Percentiles rank a stretch among this genome's conserved stretches.
Conservation (phyloP, 2,113 vertebrate species). For the Otis tarda region DNA sequence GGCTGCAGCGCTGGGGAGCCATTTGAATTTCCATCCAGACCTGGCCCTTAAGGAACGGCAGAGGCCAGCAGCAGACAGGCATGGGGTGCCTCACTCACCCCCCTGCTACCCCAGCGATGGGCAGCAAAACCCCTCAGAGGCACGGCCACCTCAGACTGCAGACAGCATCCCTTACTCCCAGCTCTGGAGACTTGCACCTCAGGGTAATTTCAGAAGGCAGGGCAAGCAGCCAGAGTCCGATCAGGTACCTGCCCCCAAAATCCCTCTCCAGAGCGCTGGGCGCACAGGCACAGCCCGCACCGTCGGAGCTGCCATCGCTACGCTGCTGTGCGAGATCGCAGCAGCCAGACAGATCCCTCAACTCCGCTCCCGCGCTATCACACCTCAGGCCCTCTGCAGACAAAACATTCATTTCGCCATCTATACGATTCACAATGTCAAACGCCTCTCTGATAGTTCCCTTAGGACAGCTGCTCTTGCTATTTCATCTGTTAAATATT, state of each 20-base stretch:
- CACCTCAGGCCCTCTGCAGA: background rate
- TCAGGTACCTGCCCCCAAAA: background rate
- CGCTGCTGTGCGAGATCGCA: background rate
- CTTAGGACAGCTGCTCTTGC: slow-evolving; percentile 42
- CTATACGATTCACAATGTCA: background rate
- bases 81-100: accelerated
- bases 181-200: background rate
- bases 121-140: background rate
- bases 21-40: background rate
- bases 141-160: accelerated
- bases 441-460: background rate
- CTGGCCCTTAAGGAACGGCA: background rate
- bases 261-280: background rate
- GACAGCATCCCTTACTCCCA: accelerated
- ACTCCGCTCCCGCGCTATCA: background rate
- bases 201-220: background rate
- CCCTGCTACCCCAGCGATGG: background rate
- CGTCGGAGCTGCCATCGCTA: accelerated
- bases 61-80: background rate
- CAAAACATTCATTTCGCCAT: slow-evolving; percentile 15
- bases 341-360: background rate
- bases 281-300: background rate
- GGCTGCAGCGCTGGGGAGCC: background rate
- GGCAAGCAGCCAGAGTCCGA: background rate
- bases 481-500: slow-evolving; percentile 53